Base-by-base conservation (phyloP, 2,113 vertebrate genomes). In the Diglossa brunneiventris region DNA sequence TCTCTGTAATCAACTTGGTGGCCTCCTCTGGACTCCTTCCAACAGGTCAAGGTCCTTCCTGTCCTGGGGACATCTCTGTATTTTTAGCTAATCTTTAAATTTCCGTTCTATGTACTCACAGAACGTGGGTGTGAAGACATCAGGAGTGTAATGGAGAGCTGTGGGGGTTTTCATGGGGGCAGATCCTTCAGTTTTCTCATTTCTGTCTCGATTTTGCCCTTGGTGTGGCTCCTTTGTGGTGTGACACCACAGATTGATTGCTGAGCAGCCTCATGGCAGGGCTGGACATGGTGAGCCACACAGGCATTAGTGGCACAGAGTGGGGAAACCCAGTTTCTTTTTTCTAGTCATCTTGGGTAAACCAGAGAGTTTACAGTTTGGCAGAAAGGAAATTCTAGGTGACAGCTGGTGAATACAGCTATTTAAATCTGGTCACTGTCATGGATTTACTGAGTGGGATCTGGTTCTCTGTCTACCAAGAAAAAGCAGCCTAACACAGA, bases 301-400 rank as follows among this genome's bases (percentile, higher is more conserved):
- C 63, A 58, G 75, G 79, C 50, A 18, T 53, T 72, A 15, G 14
- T 88, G 63, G 61, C 28, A 69, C 67, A 42, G 24, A 73, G 27
- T 6, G 83, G 95, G 90, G 73, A 94, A 96, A 69, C 68, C 83
- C 92, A 35, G 42, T 24, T 61, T 55, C 75, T 91, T 72, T 94
- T 80, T 77, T 56, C 37, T 83, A 68, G 37, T 81, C 69, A 68
- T 87, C 56, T 72, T 2, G 15, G 68, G 82, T 90, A 94, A 92
- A 86, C 35, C 90, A 84, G n/a, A 80, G 61, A 31, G 42, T 88
- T 94, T 61, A 21, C 83, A 67, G 82, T 90, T 94, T 77, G 61
- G 78, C 61, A 78, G 10, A 94, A 83, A 72, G 68, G 76, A 93
- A 81, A 72, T 90, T 91, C 79, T 67, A 83, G 59, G 47, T 66